Conservation (phyloP, 1,140 invertebrate species). For the Aphelinus atriplicis region DNA sequence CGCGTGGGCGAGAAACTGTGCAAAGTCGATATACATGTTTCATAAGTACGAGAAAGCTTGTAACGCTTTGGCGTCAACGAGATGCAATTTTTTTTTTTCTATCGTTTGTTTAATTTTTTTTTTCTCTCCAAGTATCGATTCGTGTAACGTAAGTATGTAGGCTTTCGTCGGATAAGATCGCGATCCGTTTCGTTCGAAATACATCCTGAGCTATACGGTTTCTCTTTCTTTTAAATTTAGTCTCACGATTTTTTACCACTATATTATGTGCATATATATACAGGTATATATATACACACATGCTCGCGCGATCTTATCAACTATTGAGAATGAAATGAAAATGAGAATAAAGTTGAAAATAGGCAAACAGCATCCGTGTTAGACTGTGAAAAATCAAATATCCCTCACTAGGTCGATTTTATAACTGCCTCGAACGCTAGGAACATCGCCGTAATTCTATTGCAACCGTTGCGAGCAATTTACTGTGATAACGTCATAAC, state of each 20-base stretch:
- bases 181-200: background rate
- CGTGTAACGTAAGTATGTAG: conserved; percentile 27
- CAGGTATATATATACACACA: background rate
- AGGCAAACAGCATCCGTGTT: conserved; percentile 27
- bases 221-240: conserved; percentile 19
- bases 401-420: conserved; percentile 25
- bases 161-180: conserved; percentile 38
- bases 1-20: conserved; percentile 4
- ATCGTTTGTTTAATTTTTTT: background rate
- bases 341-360: conserved; percentile 10
- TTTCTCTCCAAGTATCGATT: conserved; percentile 14
- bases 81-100: background rate
- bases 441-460: background rate
- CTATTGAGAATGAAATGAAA: conserved; percentile 21
- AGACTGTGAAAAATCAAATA: conserved; percentile 33
- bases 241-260: conserved; percentile 20
- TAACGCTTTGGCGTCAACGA: conserved; percentile 25
- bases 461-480: too few species aligned
- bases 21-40: conserved; percentile 31
- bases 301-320: conserved; percentile 35
- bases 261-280: too few species aligned
- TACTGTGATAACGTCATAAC: too few species aligned
- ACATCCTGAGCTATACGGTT: conserved; percentile 24
- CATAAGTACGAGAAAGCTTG: conserved; percentile 35
- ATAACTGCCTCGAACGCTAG: conserved; percentile 20